A percentile compares a stretch with the other conserved stretches of the same genome.
phyloP scores from a whole-genome alignment of 1,140 invertebrate species.

The Helicoverpa zea region DNA sequence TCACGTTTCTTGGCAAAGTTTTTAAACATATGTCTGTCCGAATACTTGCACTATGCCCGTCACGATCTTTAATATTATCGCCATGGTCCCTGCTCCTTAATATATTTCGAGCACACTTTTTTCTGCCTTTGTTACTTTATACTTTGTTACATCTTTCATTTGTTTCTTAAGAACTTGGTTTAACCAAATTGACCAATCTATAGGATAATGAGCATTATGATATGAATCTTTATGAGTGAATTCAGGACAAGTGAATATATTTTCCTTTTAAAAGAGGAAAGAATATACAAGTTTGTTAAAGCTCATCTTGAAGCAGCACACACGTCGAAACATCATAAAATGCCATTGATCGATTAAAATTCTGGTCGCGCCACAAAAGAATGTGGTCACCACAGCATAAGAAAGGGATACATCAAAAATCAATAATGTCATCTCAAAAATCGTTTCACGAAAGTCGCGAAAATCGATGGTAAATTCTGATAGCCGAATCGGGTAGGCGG shows the following conservation, averaged over 20 bases:
- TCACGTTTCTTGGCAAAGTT: conserved; percentile 23
- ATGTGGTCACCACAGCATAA: not conserved
- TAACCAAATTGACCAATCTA: not conserved
- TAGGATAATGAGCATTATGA: conserved; percentile 11
- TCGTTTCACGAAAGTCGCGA: conserved; percentile 14
- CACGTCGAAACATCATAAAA: conserved; percentile 10
- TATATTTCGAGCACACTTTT: not conserved
- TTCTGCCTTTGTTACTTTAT: not conserved
- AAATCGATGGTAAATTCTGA: conserved; percentile 63
- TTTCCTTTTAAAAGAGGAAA: conserved; percentile 7
- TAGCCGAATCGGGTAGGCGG: conserved; percentile 58
- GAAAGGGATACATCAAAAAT: conserved; percentile 23
- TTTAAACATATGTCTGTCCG: conserved; percentile 8
- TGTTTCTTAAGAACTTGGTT: not conserved
- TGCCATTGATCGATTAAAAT: conserved; percentile 4
- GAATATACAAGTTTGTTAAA: not conserved
- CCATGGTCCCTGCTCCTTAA: conserved; percentile 14
- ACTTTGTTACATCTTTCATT: not conserved
- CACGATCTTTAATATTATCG: conserved; percentile 9
- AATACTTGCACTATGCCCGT: not conserved
- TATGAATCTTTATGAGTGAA: conserved; percentile 10
- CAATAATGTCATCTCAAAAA: conserved; percentile 13
- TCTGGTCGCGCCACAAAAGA: not conserved
- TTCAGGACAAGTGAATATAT: not conserved
- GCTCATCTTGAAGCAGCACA: not conserved